These are phyloP conservation scores for Rousettus madagascariensis DNA, from an alignment of 2,797 vertebrate genomes.

Conservation along the genomic window DNA sequence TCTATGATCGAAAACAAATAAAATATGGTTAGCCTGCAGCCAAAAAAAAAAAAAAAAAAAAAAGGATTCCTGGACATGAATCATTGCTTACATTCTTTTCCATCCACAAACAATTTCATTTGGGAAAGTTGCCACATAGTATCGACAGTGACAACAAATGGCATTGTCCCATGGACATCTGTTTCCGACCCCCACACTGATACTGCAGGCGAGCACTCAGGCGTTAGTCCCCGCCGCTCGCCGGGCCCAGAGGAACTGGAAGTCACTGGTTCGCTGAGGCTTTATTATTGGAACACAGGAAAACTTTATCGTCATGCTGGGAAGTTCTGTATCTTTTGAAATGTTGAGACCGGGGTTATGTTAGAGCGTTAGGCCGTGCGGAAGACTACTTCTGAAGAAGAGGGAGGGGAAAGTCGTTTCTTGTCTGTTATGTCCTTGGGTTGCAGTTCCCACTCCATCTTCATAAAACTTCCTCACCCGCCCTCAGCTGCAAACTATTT, in stretches of 20 bases:
- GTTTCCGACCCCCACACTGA: slow-evolving; percentile 88
- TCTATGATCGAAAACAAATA: slow-evolving; percentile 72
- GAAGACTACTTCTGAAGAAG: slow-evolving; percentile 61
- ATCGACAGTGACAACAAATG: slow-evolving; percentile 87
- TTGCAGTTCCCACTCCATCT: slow-evolving; percentile 30
- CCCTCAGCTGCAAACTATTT: slow-evolving; percentile 36
- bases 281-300: slow-evolving; percentile 89
- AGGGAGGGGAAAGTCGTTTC: slow-evolving; percentile 32
- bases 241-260: slow-evolving; percentile 86
- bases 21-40: slow-evolving; percentile 79
- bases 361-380: slow-evolving; percentile 73
- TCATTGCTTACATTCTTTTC: slow-evolving; percentile 86
- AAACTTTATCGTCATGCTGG: slow-evolving; percentile 86
- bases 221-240: slow-evolving; percentile 78
- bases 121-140: slow-evolving; percentile 85
- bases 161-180: slow-evolving; percentile 87
- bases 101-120: slow-evolving; percentile 84
- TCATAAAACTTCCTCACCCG: slow-evolving; percentile 66
- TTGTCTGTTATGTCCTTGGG: slow-evolving; percentile 62
- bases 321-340: slow-evolving; percentile 85
- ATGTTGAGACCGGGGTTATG: slow-evolving; percentile 79
- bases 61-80: slow-evolving; percentile 83
- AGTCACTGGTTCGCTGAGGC: slow-evolving; percentile 82
- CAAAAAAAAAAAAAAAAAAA: slow-evolving; percentile 40
- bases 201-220: slow-evolving; percentile 77